Evolutionary conservation across 2,797 vertebrate species (phyloP).

Genomic region (Streptopelia turtur): DNA sequence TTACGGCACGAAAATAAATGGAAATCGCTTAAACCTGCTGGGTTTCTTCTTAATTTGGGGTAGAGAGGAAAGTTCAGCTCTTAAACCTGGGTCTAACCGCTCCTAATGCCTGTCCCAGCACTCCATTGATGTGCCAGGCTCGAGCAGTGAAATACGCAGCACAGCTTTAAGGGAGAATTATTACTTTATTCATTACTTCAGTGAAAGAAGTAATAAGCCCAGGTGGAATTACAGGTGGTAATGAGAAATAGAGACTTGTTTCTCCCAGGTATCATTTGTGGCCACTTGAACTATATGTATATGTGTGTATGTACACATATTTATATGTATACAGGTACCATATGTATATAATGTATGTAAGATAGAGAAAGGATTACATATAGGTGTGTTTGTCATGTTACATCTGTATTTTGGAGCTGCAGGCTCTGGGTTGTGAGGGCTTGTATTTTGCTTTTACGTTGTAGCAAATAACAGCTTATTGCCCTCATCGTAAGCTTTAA

Average conservation of each 20-base stretch:
- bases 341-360: not conserved
- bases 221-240: not conserved
- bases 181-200: not conserved
- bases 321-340: not conserved
- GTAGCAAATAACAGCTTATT: constrained; percentile 14
- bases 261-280: not conserved
- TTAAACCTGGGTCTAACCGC: not conserved
- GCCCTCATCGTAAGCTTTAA: constrained; percentile 10
- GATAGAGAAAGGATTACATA: not conserved
- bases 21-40: not conserved
- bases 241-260: not conserved
- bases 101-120: not conserved
- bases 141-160: not conserved
- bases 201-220: not conserved
- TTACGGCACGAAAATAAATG: not conserved
- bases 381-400: not conserved
- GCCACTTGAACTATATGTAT: not conserved
- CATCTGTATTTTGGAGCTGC: not conserved
- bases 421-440: not conserved
- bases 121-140: not conserved
- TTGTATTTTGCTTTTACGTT: not conserved
- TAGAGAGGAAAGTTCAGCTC: not conserved
- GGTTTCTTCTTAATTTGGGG: not conserved
- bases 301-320: not conserved
- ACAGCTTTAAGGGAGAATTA: not conserved